A percentile compares a stretch with the other conserved stretches of the same genome.
phyloP scores from a whole-genome alignment of 2,888 invertebrate species.

The Phyllotreta striolata region DNA sequence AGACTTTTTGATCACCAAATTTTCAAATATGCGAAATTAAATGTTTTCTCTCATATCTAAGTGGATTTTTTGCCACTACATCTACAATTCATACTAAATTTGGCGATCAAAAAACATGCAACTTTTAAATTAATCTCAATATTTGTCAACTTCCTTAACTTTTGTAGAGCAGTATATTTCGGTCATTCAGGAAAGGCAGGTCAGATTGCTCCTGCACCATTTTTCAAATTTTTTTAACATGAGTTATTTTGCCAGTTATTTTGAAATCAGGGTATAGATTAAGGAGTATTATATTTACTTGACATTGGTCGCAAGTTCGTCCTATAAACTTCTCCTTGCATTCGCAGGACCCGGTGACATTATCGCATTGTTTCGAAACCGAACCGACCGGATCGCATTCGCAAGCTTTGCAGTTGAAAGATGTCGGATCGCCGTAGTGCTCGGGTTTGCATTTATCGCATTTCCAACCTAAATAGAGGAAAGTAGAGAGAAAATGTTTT shows the following conservation, averaged over 20 bases:
- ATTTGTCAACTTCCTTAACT: too few relatives aligned
- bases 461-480: constrained; percentile 63
- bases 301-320: constrained; percentile 75
- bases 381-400: constrained; percentile 82
- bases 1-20: too few relatives aligned
- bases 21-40: too few relatives aligned
- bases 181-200: too few relatives aligned
- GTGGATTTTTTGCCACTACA: too few relatives aligned
- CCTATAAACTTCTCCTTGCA: constrained; percentile 78
- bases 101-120: too few relatives aligned
- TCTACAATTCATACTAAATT: too few relatives aligned
- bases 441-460: constrained; percentile 74
- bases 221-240: too few relatives aligned
- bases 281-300: constrained; percentile 55
- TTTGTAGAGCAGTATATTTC: too few relatives aligned
- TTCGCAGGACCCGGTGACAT: constrained; percentile 76
- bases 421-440: constrained; percentile 71
- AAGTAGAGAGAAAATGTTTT: background rate
- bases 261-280: background rate
- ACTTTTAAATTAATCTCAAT: too few relatives aligned
- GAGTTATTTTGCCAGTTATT: background rate
- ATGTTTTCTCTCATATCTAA: too few relatives aligned
- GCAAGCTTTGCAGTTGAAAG: constrained; percentile 75
- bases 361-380: constrained; percentile 73
- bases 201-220: too few relatives aligned